Evolutionary conservation across 1,140 invertebrate genomes (phyloP).

Genomic region (Leptinotarsa defecta): DNA sequence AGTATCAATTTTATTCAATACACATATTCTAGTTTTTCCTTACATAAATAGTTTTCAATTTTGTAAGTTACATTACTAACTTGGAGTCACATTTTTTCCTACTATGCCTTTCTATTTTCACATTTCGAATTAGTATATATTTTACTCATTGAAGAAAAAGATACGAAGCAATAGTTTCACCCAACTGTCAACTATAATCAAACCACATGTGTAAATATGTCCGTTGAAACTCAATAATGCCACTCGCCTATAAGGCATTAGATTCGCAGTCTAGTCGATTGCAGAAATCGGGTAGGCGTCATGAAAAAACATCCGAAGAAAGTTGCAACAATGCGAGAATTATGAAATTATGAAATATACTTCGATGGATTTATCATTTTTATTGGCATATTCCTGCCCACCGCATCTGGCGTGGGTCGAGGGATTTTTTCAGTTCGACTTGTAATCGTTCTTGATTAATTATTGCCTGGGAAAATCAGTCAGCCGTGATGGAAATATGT

Average conservation of each 20-base stretch:
- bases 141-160: no score
- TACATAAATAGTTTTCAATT: no score
- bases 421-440: constrained; percentile 26
- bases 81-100: no score
- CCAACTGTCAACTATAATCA: no score
- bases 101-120: no score
- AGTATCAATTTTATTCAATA: no score
- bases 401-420: constrained; percentile 29
- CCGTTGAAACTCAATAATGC: not conserved
- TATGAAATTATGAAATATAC: constrained; percentile 36
- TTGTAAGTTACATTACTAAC: no score
- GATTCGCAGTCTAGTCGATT: constrained; percentile 12
- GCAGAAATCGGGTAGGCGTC: constrained; percentile 26
- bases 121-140: no score
- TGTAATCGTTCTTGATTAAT: constrained; percentile 34
- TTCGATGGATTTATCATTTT: constrained; percentile 32
- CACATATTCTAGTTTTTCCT: no score
- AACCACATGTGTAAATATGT: not conserved
- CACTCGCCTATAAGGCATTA: not conserved
- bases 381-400: constrained; percentile 28
- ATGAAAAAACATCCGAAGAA: constrained; percentile 29
- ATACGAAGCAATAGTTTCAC: no score
- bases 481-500: constrained; percentile 16
- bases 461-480: constrained; percentile 35
- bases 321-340: constrained; percentile 36